Conservation (phyloP, 2,113 vertebrate species). For the Pseudorectes ferrugineus region DNA sequence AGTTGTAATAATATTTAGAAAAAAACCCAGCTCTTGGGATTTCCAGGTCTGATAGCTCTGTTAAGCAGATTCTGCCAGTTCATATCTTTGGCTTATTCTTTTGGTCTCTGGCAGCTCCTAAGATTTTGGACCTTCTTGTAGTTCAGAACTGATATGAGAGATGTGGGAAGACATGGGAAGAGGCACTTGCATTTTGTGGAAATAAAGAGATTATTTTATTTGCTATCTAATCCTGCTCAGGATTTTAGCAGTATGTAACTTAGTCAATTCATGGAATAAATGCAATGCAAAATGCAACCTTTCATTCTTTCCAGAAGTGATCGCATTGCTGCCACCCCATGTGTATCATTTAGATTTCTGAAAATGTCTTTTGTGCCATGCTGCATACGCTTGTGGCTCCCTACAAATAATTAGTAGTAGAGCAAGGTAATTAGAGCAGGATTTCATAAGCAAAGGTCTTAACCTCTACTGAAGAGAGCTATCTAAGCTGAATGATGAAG, state of each 20-base stretch:
- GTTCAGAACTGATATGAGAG: background rate
- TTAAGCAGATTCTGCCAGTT: background rate
- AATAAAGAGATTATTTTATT: background rate
- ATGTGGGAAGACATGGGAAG: background rate
- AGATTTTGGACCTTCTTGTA: background rate
- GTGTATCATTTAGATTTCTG: background rate
- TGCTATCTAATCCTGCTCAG: background rate
- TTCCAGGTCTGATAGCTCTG: background rate
- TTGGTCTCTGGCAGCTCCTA: background rate
- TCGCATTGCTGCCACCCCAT: background rate
- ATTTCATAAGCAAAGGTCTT: background rate
- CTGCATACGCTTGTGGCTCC: background rate
- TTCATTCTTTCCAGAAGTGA: background rate
- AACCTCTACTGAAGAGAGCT: background rate
- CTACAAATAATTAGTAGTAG: background rate
- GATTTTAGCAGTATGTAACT: background rate
- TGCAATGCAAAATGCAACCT: background rate
- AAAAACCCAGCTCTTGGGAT: background rate
- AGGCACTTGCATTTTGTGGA: background rate
- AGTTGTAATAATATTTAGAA: background rate
- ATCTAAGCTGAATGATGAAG: background rate
- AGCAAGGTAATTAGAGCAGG: background rate
- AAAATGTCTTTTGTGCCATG: background rate
- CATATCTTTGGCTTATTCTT: background rate
- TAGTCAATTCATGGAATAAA: background rate